Evolutionary conservation across 2,797 vertebrate genomes (phyloP).

Genomic region (Scolopax rusticola): DNA sequence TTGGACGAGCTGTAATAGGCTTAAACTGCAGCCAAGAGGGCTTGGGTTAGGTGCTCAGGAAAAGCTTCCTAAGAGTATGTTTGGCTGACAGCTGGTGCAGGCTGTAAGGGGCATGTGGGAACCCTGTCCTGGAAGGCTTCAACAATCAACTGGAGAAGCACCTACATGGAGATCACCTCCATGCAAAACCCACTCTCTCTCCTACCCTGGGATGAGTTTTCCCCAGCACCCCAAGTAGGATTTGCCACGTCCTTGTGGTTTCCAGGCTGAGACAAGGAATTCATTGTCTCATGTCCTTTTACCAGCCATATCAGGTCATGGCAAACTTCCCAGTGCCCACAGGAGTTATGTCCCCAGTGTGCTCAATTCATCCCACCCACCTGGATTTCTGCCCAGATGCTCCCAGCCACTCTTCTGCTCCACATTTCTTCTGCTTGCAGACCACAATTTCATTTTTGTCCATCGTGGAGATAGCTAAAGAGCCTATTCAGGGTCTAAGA

Average conservation of each 20-base stretch:
- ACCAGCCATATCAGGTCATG: neutral
- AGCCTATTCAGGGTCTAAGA: neutral
- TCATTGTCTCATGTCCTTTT: neutral
- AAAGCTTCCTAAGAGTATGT: neutral
- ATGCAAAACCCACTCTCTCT: neutral
- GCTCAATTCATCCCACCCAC: neutral
- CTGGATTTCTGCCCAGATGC: neutral
- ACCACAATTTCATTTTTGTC: neutral
- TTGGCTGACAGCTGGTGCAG: neutral
- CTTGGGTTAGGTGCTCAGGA: neutral
- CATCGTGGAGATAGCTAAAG: neutral
- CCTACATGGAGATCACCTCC: neutral
- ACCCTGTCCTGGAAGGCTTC: neutral
- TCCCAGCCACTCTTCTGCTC: neutral
- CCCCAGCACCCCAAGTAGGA: neutral
- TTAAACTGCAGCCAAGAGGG: slow-evolving; percentile 39
- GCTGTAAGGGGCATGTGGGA: neutral
- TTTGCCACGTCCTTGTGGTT: neutral
- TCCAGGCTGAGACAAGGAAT: neutral
- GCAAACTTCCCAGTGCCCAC: neutral
- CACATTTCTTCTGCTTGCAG: neutral
- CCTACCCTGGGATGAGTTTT: neutral
- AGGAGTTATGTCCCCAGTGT: neutral
- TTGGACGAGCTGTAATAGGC: slow-evolving; percentile 11
- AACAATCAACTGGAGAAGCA: neutral